phyloP scores from a whole-genome alignment of 2,888 invertebrate species.

The Cabera pusaria region DNA sequence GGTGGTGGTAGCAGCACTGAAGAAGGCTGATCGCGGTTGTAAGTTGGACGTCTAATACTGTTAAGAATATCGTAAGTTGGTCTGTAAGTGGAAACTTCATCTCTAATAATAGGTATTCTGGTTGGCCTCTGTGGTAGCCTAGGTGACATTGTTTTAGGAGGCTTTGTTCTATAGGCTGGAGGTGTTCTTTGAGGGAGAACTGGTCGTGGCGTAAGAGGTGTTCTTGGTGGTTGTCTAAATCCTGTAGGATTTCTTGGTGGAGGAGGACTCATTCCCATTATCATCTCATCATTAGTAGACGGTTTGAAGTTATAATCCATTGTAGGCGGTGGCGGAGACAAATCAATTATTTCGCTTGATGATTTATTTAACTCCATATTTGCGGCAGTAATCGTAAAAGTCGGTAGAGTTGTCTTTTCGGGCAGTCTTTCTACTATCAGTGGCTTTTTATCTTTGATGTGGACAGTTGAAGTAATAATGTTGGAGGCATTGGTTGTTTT shows the following conservation, averaged over 20 bases:
- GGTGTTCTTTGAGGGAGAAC: conserved; percentile 57
- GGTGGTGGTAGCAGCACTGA: conserved; percentile 69
- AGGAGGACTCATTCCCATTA: conserved; percentile 83
- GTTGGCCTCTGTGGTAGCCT: conserved; percentile 57
- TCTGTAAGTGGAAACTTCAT: conserved; percentile 68
- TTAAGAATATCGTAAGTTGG: conserved; percentile 67
- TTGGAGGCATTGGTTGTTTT: conserved; percentile 54
- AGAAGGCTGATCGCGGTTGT: conserved; percentile 65
- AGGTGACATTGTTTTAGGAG: conserved; percentile 58
- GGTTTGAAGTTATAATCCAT: conserved; percentile 70
- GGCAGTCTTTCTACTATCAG: conserved; percentile 60
- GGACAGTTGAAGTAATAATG: conserved; percentile 77
- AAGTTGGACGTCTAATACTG: conserved; percentile 62
- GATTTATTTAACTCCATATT: conserved; percentile 52
- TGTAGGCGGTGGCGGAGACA: conserved; percentile 78
- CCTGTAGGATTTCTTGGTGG: conserved; percentile 62
- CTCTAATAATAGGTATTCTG: conserved; percentile 59
- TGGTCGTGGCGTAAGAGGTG: conserved; percentile 57
- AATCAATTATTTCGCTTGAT: conserved; percentile 69
- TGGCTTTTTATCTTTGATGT: conserved; percentile 73
- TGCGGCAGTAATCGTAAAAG: conserved; percentile 57
- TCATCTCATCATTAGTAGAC: conserved; percentile 71
- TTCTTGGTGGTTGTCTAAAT: conserved; percentile 52
- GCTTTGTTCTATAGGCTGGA: conserved; percentile 61
- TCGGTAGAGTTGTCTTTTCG: conserved; percentile 56